Conservation (phyloP, 1,140 invertebrate species). For the Zaprionus gabonicus region DNA sequence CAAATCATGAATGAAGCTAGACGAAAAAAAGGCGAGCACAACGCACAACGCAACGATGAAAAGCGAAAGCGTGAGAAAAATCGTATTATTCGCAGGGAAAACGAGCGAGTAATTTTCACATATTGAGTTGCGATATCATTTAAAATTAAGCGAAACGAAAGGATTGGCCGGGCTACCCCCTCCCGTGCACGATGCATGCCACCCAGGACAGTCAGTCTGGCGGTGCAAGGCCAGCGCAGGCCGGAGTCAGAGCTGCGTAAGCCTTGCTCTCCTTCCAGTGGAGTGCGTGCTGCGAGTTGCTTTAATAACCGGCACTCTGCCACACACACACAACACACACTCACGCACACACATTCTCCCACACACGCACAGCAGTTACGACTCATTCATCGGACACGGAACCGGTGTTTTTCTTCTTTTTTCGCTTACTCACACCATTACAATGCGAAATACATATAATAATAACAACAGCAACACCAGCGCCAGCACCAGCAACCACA, state of each 20-base stretch:
- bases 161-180: slow-evolving; percentile 20
- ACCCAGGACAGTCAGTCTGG: background rate
- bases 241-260: slow-evolving; percentile 37
- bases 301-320: slow-evolving; percentile 69
- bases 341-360: slow-evolving; percentile 14
- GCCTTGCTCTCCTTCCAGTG: slow-evolving; percentile 77
- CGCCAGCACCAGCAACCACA: background rate
- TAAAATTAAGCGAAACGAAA: slow-evolving; percentile 78
- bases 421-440: slow-evolving; percentile 66
- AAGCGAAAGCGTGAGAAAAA: slow-evolving; percentile 68
- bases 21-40: slow-evolving; percentile 28
- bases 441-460: slow-evolving; percentile 55
- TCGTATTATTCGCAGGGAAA: slow-evolving; percentile 7
- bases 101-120: slow-evolving; percentile 66
- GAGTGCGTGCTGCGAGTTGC: slow-evolving; percentile 67
- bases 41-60: slow-evolving; percentile 19
- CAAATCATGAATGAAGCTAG: slow-evolving; percentile 74
- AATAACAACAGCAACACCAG: slow-evolving; percentile 45
- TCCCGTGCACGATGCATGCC: background rate
- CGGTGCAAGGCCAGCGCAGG: slow-evolving; percentile 1
- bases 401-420: slow-evolving; percentile 57
- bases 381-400: slow-evolving; percentile 48
- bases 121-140: slow-evolving; percentile 74
- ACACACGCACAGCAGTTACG: slow-evolving; percentile 19
- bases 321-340: slow-evolving; percentile 38